Evolutionary conservation across 2,888 invertebrate species (phyloP).

Genomic region (Andrena praecox): DNA sequence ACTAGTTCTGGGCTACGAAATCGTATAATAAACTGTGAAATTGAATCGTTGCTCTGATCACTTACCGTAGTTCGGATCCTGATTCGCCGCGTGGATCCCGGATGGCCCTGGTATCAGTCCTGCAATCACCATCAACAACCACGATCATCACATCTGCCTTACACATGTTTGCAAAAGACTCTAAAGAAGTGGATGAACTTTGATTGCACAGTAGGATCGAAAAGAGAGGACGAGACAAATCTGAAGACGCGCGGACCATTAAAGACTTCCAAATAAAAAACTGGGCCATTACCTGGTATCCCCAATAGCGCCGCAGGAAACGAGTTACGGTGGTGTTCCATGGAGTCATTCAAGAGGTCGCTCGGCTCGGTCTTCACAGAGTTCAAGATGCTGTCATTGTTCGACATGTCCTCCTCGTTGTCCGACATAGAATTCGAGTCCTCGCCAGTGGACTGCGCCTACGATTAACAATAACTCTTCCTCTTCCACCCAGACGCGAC

Average conservation of each 20-base stretch:
- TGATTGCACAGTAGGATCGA: neutral
- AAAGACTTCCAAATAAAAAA: neutral
- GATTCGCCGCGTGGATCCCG: conserved; percentile 90
- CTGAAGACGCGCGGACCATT: neutral
- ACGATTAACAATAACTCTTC: conserved; percentile 63
- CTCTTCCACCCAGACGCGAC: neutral
- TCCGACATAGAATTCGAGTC: conserved; percentile 90
- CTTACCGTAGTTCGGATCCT: conserved; percentile 92
- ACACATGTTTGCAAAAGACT: neutral
- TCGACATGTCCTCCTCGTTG: conserved; percentile 83
- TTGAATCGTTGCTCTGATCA: conserved; percentile 76
- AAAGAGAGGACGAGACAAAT: too few species aligned
- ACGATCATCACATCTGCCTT: neutral
- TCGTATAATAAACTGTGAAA: conserved; percentile 74
- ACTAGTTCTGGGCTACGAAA: conserved; percentile 81
- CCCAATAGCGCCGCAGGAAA: conserved; percentile 93
- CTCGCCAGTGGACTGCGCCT: conserved; percentile 91
- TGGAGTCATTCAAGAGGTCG: conserved; percentile 88
- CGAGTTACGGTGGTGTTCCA: conserved; percentile 89
- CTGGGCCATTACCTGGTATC: conserved; percentile 89
- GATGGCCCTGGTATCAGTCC: conserved; percentile 95
- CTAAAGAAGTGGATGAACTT: neutral
- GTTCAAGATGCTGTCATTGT: conserved; percentile 92
- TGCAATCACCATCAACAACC: conserved; percentile 79
- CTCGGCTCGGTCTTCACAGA: conserved; percentile 91